A percentile compares a stretch with the other conserved stretches of the same genome.
Evolutionary conservation across 2,888 invertebrate genomes (phyloP).

Genomic region (Sarcophaga rosellei): DNA sequence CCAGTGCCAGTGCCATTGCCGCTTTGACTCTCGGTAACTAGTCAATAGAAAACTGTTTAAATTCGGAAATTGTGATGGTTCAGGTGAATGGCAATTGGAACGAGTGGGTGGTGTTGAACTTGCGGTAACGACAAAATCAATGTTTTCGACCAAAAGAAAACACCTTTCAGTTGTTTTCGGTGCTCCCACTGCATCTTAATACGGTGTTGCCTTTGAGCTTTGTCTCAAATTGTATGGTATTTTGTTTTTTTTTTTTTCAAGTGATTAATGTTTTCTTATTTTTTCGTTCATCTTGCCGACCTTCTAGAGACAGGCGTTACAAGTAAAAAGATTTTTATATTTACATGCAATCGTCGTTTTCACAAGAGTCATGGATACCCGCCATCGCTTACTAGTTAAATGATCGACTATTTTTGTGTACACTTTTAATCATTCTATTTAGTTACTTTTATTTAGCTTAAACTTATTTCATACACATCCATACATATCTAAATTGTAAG

Average conservation of each 20-base stretch:
- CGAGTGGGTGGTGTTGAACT: constrained; percentile 67
- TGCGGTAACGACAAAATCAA: constrained; percentile 60
- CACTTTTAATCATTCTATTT: constrained; percentile 57
- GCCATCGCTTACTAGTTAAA: constrained; percentile 51
- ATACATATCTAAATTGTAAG: background rate
- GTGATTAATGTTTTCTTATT: constrained; percentile 52
- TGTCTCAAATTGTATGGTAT: background rate
- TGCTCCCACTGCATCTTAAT: constrained; percentile 38
- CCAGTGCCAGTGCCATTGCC: background rate
- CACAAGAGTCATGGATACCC: background rate
- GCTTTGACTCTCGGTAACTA: background rate
- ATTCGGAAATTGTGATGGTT: constrained; percentile 26
- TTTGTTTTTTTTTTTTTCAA: constrained; percentile 29
- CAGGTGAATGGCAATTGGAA: constrained; percentile 52
- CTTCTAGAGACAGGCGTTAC: constrained; percentile 32
- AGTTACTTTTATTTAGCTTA: constrained; percentile 25
- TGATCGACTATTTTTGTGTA: constrained; percentile 58
- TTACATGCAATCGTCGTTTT: background rate
- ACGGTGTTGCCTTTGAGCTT: background rate
- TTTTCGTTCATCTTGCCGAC: constrained; percentile 24
- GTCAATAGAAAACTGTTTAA: constrained; percentile 16
- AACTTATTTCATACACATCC: background rate
- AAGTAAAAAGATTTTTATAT: constrained; percentile 7
- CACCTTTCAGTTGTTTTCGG: constrained; percentile 35
- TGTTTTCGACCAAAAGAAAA: constrained; percentile 61